Conservation (phyloP, 1,140 invertebrate species). For the Papilio polyxenes region DNA sequence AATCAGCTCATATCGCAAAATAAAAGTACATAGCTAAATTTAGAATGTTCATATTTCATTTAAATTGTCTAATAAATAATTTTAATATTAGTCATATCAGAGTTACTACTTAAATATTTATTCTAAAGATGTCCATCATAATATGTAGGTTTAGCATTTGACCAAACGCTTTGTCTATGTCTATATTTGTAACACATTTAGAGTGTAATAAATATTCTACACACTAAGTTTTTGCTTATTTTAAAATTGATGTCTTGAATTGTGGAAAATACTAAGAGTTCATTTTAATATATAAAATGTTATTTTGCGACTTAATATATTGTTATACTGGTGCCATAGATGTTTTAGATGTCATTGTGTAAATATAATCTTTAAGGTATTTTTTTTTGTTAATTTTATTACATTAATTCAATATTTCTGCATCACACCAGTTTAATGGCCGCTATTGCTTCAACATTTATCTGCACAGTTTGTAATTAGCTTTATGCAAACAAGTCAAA, state of each 20-base stretch:
- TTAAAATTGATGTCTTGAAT: conserved; percentile 63
- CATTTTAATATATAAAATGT: conserved; percentile 16
- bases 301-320: conserved; percentile 34
- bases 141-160: conserved; percentile 52
- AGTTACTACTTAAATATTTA: conserved; percentile 50
- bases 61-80: conserved; percentile 25
- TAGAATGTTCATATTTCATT: conserved; percentile 27
- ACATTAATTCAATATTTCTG: conserved; percentile 19
- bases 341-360: conserved; percentile 35
- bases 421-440: conserved; percentile 27
- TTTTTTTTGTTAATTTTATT: conserved; percentile 36
- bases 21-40: conserved; percentile 38
- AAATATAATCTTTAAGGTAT: conserved; percentile 33
- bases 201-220: conserved; percentile 30
- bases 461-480: conserved; percentile 28
- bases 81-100: conserved; percentile 34
- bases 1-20: conserved; percentile 50
- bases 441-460: conserved; percentile 9
- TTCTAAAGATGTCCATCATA: conserved; percentile 51
- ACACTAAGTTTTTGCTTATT: conserved; percentile 44
- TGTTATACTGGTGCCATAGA: conserved; percentile 39
- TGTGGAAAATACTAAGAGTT: conserved; percentile 47
- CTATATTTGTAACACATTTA: conserved; percentile 33
- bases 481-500: conserved; percentile 25
- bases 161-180: conserved; percentile 51